phyloP scores from a whole-genome alignment of 1,140 invertebrate genomes.

The Drosophila hydei region DNA sequence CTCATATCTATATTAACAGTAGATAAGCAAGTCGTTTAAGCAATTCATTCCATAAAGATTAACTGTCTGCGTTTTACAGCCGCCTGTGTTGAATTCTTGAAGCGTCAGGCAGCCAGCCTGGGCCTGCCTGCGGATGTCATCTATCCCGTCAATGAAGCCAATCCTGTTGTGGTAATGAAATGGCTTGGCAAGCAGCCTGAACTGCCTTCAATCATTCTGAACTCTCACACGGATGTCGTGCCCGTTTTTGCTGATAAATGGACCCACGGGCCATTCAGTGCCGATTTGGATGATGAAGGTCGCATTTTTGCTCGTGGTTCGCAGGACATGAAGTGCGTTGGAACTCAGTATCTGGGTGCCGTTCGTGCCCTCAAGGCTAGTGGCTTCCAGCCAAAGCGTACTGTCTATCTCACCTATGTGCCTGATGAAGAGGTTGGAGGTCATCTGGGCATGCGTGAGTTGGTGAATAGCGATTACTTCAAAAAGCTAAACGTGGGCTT shows the following conservation, averaged over 20 bases:
- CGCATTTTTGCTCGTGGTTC: constrained; percentile 92
- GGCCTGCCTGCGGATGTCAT: constrained; percentile 39
- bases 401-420: constrained; percentile 91
- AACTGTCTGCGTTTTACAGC: constrained; percentile 44
- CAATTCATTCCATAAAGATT: constrained; percentile 25
- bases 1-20: constrained; percentile 7
- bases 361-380: constrained; percentile 87
- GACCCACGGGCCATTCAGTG: constrained; percentile 89
- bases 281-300: constrained; percentile 89
- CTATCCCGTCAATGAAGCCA: constrained; percentile 41
- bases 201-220: constrained; percentile 89
- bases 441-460: constrained; percentile 91
- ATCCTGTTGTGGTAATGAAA: constrained; percentile 86
- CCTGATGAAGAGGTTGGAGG: constrained; percentile 98
- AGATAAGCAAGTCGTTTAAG: constrained; percentile 6
- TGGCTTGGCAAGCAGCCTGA: constrained; percentile 90
- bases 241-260: constrained; percentile 90
- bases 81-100: constrained; percentile 58
- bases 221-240: constrained; percentile 88
- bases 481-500: constrained; percentile 94
- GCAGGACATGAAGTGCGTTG: constrained; percentile 93
- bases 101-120: constrained; percentile 39
- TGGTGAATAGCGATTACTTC: constrained; percentile 91
- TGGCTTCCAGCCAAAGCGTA: constrained; percentile 86
- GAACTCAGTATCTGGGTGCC: constrained; percentile 89